Base-by-base conservation (phyloP, 2,888 invertebrate species). In the Yponomeuta sedellus region DNA sequence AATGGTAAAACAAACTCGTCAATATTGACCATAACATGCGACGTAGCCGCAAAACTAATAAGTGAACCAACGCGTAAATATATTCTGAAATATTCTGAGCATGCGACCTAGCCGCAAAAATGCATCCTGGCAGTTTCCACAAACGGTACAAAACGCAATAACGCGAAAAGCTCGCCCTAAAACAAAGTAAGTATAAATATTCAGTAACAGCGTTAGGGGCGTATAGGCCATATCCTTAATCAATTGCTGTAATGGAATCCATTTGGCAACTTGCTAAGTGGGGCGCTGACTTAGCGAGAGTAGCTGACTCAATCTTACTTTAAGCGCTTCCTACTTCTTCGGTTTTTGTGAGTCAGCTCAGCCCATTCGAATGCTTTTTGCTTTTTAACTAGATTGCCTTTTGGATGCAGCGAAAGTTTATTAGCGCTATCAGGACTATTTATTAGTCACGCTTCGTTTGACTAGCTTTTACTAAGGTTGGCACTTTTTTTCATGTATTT, bases 251-350 rank as follows among this genome's bases (percentile, higher is more conserved):
- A 80, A 78, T 80, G 73, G 74, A 75, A 73, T 77, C 80, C 77
- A 78, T 80, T 81, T 81, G 77, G 76, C 77, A 75, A 72, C 65
- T 70, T 69, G 71, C 75, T 77, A 77, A 77, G 74, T 77, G 74
- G 74, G 69, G 66, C 67, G 74, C 73, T 74, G 75, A 77, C 73
- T 77, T 75, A 75, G 71, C 72, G 67, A 67, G 59, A 68, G 63
- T 56, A 25, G 52, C 66, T 69, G 59, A 39, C 58, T 65, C 64
- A 61, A 67, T 70, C 66, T 59, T 22, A 64, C 67, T 69, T 69
- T 67, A 67, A 67, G 67, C 66, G 69, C 67, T 72, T 74, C 6
- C 62, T 71, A 70, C 69, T 59, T 68, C 69, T 67, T 67, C 20
- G 44, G 39, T 61, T 20, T 65, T 52, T 63, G 44, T 63, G 63